Conservation (phyloP, 37 sponge, comb jelly and placozoan genomes). For the Beroe forskalii region DNA sequence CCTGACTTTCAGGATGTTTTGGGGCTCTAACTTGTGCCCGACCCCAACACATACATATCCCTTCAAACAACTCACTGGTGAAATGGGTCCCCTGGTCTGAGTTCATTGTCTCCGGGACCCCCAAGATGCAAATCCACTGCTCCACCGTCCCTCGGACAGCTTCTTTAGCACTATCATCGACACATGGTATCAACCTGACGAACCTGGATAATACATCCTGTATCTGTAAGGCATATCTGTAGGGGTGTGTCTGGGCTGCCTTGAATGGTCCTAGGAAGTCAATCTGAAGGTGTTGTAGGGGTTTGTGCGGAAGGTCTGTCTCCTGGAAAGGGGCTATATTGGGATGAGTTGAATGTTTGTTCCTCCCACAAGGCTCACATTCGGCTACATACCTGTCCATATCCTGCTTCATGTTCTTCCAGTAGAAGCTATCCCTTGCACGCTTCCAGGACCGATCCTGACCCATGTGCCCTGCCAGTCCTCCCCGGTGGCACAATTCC, state of each 20-base stretch:
- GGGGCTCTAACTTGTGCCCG: neutral
- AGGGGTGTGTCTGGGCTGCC: neutral
- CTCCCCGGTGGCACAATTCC: neutral
- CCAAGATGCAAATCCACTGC: neutral
- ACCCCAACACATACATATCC: neutral
- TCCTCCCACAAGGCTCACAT: neutral
- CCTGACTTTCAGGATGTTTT: slow-evolving; percentile 1
- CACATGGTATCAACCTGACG: neutral
- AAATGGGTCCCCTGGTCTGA: neutral
- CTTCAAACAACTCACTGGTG: neutral
- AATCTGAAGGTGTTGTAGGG: neutral
- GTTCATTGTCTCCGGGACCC: neutral
- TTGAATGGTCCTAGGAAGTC: slow-evolving; percentile 12
- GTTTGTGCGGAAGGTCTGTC: neutral
- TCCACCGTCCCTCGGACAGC: neutral
- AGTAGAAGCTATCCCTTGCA: neutral
- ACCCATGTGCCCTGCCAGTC: neutral
- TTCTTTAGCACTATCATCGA: neutral
- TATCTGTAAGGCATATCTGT: neutral
- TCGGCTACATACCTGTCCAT: neutral
- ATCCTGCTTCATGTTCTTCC: neutral
- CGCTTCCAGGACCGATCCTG: neutral
- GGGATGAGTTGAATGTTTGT: neutral
- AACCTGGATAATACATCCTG: neutral
- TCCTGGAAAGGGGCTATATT: neutral